Evolutionary conservation across 2,888 invertebrate genomes (phyloP).

Genomic region (Cybosia mesomella): DNA sequence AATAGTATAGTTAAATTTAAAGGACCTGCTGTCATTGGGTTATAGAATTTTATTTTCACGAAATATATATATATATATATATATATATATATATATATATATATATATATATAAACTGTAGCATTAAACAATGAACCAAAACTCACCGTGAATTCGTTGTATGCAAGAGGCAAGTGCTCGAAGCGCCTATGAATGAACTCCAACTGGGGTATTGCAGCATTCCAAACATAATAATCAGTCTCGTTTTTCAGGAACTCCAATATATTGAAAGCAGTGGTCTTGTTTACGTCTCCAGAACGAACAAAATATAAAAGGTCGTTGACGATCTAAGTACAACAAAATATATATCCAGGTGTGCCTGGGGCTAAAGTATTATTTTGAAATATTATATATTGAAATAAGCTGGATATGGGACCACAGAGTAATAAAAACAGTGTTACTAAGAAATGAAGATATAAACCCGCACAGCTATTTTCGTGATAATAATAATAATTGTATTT

Average conservation of each 20-base stretch:
- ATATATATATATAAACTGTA: too few relatives aligned
- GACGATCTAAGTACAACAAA: slow-evolving; percentile 81
- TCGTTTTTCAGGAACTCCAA: slow-evolving; percentile 90
- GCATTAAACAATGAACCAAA: neutral
- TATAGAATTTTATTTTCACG: too few relatives aligned
- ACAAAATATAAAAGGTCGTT: slow-evolving; percentile 92
- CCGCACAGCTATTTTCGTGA: too few relatives aligned
- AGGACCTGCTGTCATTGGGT: neutral
- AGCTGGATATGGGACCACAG: too few relatives aligned
- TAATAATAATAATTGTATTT: too few relatives aligned
- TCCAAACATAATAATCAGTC: slow-evolving; percentile 93
- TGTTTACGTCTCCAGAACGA: slow-evolving; percentile 85
- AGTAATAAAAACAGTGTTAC: too few relatives aligned
- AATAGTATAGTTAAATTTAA: neutral
- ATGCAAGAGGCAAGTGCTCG: slow-evolving; percentile 69
- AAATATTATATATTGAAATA: too few relatives aligned
- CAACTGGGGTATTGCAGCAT: slow-evolving; percentile 86
- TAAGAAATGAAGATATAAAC: too few relatives aligned
- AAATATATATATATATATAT: too few relatives aligned
- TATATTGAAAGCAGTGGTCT: slow-evolving; percentile 87
- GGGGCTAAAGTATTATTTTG: too few relatives aligned
- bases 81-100: too few relatives aligned
- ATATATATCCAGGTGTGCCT: neutral
- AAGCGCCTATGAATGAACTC: slow-evolving; percentile 80
- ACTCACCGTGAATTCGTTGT: slow-evolving; percentile 70